A percentile compares a stretch with the other conserved stretches of the same genome.
Evolutionary conservation across 2,888 invertebrate genomes (phyloP).

Genomic region (Sisyra terminalis): DNA sequence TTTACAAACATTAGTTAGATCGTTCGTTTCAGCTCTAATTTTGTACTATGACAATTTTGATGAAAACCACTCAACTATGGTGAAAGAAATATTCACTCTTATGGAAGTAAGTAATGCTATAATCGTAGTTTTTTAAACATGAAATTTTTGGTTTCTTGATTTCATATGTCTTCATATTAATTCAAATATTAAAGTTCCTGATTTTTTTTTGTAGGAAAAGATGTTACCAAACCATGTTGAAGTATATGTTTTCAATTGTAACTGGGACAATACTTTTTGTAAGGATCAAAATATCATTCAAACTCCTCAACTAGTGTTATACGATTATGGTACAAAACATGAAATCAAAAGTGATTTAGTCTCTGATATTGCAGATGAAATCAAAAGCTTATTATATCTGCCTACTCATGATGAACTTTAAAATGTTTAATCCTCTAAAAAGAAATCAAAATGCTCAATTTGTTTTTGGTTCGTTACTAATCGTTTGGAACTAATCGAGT

Average conservation of each 20-base stretch:
- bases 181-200: slow-evolving; percentile 11
- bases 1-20: slow-evolving; percentile 20
- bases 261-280: background rate
- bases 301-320: background rate
- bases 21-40: slow-evolving; percentile 26
- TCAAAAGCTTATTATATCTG: slow-evolving; percentile 1
- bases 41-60: slow-evolving; percentile 57
- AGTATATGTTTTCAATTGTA: slow-evolving; percentile 6
- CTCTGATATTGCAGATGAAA: slow-evolving; percentile 4
- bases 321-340: background rate
- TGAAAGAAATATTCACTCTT: slow-evolving; percentile 47
- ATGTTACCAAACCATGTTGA: slow-evolving; percentile 3
- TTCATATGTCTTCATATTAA: background rate
- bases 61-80: slow-evolving; percentile 43
- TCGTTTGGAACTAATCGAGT: too few relatives aligned
- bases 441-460: too few relatives aligned
- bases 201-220: slow-evolving; percentile 12
- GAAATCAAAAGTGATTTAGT: background rate
- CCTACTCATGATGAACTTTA: slow-evolving; percentile 2
- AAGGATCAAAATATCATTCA: background rate
- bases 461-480: too few relatives aligned
- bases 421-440: too few relatives aligned
- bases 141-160: slow-evolving; percentile 26
- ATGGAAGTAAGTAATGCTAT: slow-evolving; percentile 33
- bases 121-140: slow-evolving; percentile 30